A percentile compares a stretch with the other conserved stretches of the same genome.
Conservation (phyloP, 1,140 invertebrate genomes). For the Centruroides sculpturatus region DNA sequence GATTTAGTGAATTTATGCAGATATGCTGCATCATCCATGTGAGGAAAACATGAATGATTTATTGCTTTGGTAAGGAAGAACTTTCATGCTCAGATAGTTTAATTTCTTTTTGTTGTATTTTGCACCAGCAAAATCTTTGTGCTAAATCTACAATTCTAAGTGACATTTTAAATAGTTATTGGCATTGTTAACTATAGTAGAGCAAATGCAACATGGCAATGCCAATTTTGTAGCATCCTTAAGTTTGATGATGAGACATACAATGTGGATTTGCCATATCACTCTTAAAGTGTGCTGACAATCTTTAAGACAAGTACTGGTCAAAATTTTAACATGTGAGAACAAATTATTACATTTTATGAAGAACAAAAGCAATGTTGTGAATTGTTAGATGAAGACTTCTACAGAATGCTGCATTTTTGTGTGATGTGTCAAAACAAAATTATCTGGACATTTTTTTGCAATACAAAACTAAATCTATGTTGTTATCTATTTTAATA, state of each 20-base stretch:
- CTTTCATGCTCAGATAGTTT: neutral
- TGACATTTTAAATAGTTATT: neutral
- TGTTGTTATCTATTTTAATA: too few relatives aligned
- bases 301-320: neutral
- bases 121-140: slow-evolving; percentile 1
- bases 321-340: neutral
- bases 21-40: neutral
- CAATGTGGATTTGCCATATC: neutral
- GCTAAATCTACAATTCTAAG: neutral
- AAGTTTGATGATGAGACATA: neutral
- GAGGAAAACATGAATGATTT: neutral
- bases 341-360: neutral
- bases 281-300: neutral
- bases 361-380: neutral
- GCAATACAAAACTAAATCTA: neutral
- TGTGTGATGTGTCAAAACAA: neutral
- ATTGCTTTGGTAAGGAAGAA: neutral
- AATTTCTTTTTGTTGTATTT: neutral
- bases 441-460: neutral
- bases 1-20: neutral
- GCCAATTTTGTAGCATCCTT: neutral
- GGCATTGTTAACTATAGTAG: neutral
- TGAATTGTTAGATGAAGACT: neutral
- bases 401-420: neutral
- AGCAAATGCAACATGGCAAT: neutral